Conservation (phyloP, 2,113 vertebrate species). For the Perccottus glenii region DNA sequence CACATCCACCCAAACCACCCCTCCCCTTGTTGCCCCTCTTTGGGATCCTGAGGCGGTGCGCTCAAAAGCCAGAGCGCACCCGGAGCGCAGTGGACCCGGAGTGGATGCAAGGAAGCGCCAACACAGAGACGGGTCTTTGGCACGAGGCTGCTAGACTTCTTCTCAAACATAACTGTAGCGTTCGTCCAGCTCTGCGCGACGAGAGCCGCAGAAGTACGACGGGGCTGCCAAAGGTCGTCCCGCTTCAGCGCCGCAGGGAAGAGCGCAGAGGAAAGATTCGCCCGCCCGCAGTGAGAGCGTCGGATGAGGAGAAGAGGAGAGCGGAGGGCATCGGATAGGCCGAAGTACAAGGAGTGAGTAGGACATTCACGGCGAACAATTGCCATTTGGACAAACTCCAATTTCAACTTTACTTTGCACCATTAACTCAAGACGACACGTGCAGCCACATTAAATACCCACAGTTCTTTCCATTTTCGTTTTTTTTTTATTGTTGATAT, state of each 20-base stretch:
- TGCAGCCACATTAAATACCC: too few species aligned
- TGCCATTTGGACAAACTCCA: not conserved
- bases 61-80: conserved; percentile 50
- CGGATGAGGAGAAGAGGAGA: conserved; percentile 74
- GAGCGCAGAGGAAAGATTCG: conserved; percentile 68
- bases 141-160: not conserved
- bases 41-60: conserved; percentile 21
- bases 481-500: too few species aligned
- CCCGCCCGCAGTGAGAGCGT: conserved; percentile 58
- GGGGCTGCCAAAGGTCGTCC: conserved; percentile 42
- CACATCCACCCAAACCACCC: conserved; percentile 15
- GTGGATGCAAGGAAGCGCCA: not conserved
- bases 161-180: not conserved
- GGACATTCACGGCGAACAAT: not conserved
- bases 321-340: conserved; percentile 73
- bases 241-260: conserved; percentile 48
- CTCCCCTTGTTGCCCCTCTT: not conserved
- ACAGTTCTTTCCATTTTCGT: too few species aligned
- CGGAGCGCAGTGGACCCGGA: conserved; percentile 14
- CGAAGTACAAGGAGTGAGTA: conserved; percentile 61
- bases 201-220: conserved; percentile 37
- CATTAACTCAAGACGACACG: too few species aligned
- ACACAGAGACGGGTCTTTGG: conserved; percentile 4
- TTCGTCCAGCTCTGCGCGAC: conserved; percentile 15
- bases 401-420: not conserved